Evolutionary conservation across 1,140 invertebrate species (phyloP).

Genomic region (Lepidurus couesii): DNA sequence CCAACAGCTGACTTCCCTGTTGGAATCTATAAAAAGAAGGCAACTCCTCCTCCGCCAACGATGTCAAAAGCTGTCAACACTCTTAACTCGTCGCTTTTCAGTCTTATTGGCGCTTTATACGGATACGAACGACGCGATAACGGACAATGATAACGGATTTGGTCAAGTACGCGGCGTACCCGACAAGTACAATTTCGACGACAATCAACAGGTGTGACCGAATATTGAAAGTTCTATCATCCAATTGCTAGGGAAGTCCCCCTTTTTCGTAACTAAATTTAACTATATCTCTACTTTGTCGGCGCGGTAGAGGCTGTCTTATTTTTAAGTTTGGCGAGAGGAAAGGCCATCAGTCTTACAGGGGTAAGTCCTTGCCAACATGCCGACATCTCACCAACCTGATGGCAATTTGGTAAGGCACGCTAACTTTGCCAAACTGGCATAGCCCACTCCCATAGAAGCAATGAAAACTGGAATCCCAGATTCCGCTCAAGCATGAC

Average conservation of each 20-base stretch:
- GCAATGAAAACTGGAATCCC: background rate
- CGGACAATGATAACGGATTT: background rate
- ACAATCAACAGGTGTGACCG: background rate
- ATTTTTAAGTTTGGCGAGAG: constrained; percentile 5
- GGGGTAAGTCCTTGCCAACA: constrained; percentile 1
- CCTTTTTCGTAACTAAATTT: background rate
- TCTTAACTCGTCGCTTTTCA: background rate
- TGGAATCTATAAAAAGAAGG: background rate
- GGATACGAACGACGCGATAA: background rate
- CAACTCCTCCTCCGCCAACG: background rate
- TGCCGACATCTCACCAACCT: constrained; percentile 20
- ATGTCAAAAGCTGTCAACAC: background rate
- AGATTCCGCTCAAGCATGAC: background rate
- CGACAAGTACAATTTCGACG: too few species aligned
- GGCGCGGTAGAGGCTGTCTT: background rate
- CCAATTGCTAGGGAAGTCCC: constrained; percentile 5
- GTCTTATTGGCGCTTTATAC: background rate
- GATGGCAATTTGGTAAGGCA: constrained; percentile 21
- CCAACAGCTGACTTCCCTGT: constrained; percentile 6
- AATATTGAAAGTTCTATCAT: background rate
- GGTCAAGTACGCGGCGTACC: too few species aligned
- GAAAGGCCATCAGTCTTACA: background rate
- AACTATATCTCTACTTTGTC: constrained; percentile 4
- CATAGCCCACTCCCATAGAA: background rate
- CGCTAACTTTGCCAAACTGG: constrained; percentile 21